Conservation (phyloP, 1,140 invertebrate genomes). For the Lethrus apterus region DNA sequence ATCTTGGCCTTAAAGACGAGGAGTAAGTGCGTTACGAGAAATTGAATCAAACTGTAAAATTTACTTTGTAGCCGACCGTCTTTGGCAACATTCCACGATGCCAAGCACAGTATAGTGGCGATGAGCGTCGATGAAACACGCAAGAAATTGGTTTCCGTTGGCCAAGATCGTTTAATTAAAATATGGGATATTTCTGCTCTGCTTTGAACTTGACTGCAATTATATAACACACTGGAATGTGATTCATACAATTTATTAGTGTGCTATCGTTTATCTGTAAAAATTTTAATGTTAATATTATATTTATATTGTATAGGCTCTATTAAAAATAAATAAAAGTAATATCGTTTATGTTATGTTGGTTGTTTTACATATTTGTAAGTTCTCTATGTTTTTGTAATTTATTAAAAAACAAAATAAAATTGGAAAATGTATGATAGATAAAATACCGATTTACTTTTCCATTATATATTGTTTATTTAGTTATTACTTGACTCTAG, state of each 20-base stretch:
- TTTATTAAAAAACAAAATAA: not conserved
- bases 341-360: conserved; percentile 8
- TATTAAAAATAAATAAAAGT: conserved; percentile 10
- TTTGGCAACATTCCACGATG: conserved; percentile 90
- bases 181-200: conserved; percentile 69
- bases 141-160: conserved; percentile 81
- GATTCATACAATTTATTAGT: conserved; percentile 15
- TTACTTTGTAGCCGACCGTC: conserved; percentile 66
- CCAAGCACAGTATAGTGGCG: conserved; percentile 81
- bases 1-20: conserved; percentile 69
- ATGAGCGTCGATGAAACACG: conserved; percentile 86
- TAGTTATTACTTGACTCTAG: not conserved
- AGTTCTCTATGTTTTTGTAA: not conserved
- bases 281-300: conserved; percentile 16
- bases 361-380: not conserved
- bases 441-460: not conserved
- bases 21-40: conserved; percentile 60
- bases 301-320: conserved; percentile 19
- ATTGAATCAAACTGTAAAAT: not conserved
- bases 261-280: conserved; percentile 17
- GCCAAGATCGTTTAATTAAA: conserved; percentile 91
- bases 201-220: conserved; percentile 12
- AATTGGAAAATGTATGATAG: not conserved
- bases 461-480: not conserved
- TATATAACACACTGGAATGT: conserved; percentile 12